Conservation (phyloP, 1,140 invertebrate species). For the Pantala flavescens region DNA sequence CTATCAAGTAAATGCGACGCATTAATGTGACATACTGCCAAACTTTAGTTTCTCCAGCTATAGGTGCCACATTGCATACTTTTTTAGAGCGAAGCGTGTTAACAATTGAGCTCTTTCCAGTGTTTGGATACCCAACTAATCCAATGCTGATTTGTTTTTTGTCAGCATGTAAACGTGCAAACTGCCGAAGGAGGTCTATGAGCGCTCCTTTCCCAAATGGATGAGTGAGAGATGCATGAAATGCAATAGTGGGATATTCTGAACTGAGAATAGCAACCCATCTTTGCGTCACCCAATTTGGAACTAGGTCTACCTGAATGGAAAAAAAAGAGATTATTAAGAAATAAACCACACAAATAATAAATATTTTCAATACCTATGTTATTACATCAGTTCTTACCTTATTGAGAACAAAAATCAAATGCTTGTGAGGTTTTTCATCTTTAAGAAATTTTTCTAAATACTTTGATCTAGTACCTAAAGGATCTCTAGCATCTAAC, state of each 20-base stretch:
- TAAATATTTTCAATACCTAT: too few relatives aligned
- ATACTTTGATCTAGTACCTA: conserved; percentile 87
- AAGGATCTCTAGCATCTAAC: conserved; percentile 87
- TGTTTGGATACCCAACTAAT: conserved; percentile 98
- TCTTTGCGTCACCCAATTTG: conserved; percentile 91
- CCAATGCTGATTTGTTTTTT: conserved; percentile 99
- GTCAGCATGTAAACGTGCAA: conserved; percentile 89
- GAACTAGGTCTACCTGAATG: conserved; percentile 69
- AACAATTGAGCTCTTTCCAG: conserved; percentile 97
- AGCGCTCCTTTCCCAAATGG: conserved; percentile 95
- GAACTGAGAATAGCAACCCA: conserved; percentile 89
- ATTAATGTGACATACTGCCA: conserved; percentile 99
- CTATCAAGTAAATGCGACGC: conserved; percentile 94
- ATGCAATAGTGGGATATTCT: conserved; percentile 96
- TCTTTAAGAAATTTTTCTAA: conserved; percentile 83
- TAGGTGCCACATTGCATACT: conserved; percentile 96
- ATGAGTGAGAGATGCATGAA: conserved; percentile 95
- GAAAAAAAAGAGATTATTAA: too few relatives aligned
- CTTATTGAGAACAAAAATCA: conserved; percentile 92
- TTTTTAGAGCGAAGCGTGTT: conserved; percentile 92
- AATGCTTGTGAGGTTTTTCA: conserved; percentile 89
- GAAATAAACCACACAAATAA: too few relatives aligned
- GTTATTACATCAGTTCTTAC: too few relatives aligned
- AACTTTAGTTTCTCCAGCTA: conserved; percentile 98
- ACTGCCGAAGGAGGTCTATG: conserved; percentile 92